Evolutionary conservation across 2,888 invertebrate genomes (phyloP), one percentile per base, ranked within the genome.

Genomic region (Plagodis dolabraria): DNA sequence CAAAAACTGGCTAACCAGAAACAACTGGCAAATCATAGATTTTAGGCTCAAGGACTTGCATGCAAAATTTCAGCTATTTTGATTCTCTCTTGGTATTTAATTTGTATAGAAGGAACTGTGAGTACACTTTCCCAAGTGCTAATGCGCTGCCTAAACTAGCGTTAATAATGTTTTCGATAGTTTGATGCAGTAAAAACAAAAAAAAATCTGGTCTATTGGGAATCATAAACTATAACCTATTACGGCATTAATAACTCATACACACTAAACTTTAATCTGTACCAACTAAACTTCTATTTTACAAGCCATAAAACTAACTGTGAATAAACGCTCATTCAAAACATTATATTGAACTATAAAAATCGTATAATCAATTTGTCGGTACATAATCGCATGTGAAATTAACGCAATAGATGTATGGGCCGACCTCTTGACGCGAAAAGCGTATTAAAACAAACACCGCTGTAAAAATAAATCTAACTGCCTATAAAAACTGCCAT

Each of bases 381-480:
- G 72, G 61, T 67, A 66, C 69, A 72, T 73, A 75, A 73, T 58
- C 51, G 72, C 68, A 67, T 72, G 68, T 72, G 74, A 75, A 69
- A 73, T 74, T 71, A 76, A 68, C 66, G 62, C 70, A 68, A 75
- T 81, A 79, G 82, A 83, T 80, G 80, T 82, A 85, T 79, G 84
- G 80, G 82, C 76, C 85, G 83, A 87, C 80, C 87, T 89, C 84
- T 86, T 76, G 76, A 83, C 80, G 88, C 87, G 82, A 87, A 89
- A 89, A 85, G 81, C 85, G 82, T 87, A 89, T 89, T 91, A 90
- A 92, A 93, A 92, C 92, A 92, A 93, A 92, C 89, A 89, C 82
- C 85, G 90, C 84, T 83, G 87, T 93, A 90, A 92, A 93, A 92
- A 92, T 93, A 92, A 93, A 93, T 93, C 91, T 92, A 92, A 92